phyloP scores from a whole-genome alignment of 1,140 invertebrate genomes.

The Drosophila gunungcola region DNA sequence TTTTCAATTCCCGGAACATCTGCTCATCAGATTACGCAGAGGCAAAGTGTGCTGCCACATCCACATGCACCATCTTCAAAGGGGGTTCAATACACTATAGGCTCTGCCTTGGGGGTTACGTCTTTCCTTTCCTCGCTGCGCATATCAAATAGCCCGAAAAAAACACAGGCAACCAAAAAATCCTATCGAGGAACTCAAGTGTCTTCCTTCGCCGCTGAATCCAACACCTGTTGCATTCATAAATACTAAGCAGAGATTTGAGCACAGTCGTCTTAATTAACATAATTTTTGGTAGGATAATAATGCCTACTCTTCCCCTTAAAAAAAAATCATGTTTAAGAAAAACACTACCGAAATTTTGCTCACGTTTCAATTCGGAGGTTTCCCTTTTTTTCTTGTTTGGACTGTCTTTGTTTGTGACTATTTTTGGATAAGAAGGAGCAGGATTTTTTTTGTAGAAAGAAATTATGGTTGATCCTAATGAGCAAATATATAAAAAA shows the following conservation, averaged over 20 bases:
- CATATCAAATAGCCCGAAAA: slow-evolving; percentile 37
- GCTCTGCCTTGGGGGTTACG: slow-evolving; percentile 9
- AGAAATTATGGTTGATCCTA: background rate
- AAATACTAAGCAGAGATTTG: slow-evolving; percentile 47
- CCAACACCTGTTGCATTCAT: slow-evolving; percentile 77
- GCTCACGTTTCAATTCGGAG: slow-evolving; percentile 48
- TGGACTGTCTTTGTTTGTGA: background rate
- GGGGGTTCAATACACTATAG: slow-evolving; percentile 51
- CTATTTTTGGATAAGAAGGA: slow-evolving; percentile 50
- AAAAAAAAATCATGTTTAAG: slow-evolving; percentile 5
- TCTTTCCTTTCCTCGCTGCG: slow-evolving; percentile 8
- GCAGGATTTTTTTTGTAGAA: background rate
- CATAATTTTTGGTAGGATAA: slow-evolving; percentile 74
- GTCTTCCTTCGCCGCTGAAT: slow-evolving; percentile 16
- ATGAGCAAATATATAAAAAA: background rate
- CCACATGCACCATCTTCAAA: slow-evolving; percentile 6
- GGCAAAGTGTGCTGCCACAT: background rate
- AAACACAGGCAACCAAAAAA: slow-evolving; percentile 5
- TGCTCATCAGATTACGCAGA: slow-evolving; percentile 65
- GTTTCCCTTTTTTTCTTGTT: slow-evolving; percentile 41
- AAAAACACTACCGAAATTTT: slow-evolving; percentile 45
- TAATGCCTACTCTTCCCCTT: slow-evolving; percentile 1
- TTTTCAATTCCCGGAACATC: slow-evolving; percentile 62
- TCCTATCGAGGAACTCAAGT: slow-evolving; percentile 41
- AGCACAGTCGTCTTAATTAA: slow-evolving; percentile 38